Evolutionary conservation across 2,113 vertebrate species (phyloP).

Genomic region (Petroica traversi): DNA sequence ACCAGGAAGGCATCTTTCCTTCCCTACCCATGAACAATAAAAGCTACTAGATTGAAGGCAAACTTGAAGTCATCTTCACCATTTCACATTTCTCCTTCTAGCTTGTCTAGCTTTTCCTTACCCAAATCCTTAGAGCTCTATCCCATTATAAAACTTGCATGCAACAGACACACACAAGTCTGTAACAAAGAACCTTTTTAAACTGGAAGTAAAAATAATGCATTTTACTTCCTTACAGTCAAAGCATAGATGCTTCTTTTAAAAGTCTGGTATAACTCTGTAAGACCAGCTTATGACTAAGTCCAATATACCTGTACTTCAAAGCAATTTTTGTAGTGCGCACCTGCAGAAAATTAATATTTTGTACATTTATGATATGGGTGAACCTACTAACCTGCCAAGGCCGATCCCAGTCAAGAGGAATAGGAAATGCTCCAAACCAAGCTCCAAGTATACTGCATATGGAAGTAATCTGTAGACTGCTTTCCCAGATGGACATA

Average conservation of each 20-base stretch:
- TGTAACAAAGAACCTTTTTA: background rate
- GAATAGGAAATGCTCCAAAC: constrained; percentile 94
- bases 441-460: constrained; percentile 87
- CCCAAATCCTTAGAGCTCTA: background rate
- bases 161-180: background rate
- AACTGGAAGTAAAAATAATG: background rate
- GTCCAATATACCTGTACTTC: background rate
- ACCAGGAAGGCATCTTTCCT: background rate
- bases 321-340: background rate
- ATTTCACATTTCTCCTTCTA: background rate
- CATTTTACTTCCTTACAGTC: background rate
- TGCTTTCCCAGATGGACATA: constrained; percentile 91
- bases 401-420: constrained; percentile 95
- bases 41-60: background rate
- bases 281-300: background rate
- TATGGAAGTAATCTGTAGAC: constrained; percentile 88
- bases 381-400: constrained; percentile 88
- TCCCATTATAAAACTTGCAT: background rate
- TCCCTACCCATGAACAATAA: background rate
- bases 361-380: background rate
- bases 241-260: background rate
- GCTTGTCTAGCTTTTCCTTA: background rate
- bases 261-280: background rate
- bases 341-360: background rate
- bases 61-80: background rate